Evolutionary conservation across 2,797 vertebrate genomes (phyloP).

Genomic region (Podargus strigoides): DNA sequence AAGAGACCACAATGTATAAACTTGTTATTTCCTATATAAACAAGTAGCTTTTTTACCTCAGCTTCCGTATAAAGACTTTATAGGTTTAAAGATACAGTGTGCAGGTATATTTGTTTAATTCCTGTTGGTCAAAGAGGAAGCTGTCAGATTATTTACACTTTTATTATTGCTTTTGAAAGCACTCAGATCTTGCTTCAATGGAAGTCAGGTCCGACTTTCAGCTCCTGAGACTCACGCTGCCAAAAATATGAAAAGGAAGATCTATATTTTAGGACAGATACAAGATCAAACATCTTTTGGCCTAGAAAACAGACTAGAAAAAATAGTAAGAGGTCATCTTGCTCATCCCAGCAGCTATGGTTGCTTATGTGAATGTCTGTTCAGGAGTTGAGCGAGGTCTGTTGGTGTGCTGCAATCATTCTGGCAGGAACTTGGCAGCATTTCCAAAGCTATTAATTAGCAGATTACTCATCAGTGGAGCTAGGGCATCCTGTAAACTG

Average conservation of each 20-base stretch:
- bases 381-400: neutral
- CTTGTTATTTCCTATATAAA: neutral
- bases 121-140: neutral
- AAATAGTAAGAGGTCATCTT: neutral
- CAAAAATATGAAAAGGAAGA: neutral
- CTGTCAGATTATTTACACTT: neutral
- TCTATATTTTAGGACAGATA: neutral
- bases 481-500: neutral
- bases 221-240: neutral
- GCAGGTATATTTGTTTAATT: neutral
- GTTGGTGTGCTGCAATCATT: neutral
- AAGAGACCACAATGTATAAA: neutral
- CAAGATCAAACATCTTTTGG: neutral
- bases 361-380: neutral
- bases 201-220: neutral
- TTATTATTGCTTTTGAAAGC: neutral
- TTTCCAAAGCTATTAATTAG: conserved; percentile 50
- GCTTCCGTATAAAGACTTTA: neutral
- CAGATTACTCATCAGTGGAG: conserved; percentile 33
- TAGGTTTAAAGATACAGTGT: neutral
- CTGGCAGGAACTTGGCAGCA: conserved; percentile 5
- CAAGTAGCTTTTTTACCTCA: neutral
- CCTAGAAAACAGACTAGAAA: neutral
- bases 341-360: neutral
- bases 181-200: neutral